phyloP scores from a whole-genome alignment of 1,140 invertebrate species.

The Epicauta chinensis region DNA sequence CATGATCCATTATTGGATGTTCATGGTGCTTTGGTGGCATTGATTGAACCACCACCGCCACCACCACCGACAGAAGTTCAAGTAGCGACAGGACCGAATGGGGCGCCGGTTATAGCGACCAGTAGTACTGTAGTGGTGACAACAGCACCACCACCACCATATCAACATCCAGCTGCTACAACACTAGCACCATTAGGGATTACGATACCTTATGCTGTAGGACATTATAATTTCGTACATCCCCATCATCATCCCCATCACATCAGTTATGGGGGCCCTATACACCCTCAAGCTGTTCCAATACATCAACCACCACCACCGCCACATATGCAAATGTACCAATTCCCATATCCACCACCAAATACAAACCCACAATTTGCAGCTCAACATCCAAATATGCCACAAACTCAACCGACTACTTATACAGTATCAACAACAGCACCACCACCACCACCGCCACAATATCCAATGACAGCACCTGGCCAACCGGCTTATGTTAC shows the following conservation, averaged over 20 bases:
- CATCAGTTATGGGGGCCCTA: constrained; percentile 46
- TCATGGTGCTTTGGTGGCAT: constrained; percentile 45
- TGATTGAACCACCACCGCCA: constrained; percentile 48
- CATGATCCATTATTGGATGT: constrained; percentile 51
- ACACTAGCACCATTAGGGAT: constrained; percentile 49
- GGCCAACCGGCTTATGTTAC: background rate
- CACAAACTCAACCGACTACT: constrained; percentile 16
- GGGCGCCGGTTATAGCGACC: constrained; percentile 21
- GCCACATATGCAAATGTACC: constrained; percentile 51
- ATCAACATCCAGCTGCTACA: constrained; percentile 45
- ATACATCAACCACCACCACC: constrained; percentile 50
- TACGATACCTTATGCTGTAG: constrained; percentile 53
- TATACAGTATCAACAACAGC: background rate
- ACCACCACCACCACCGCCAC: background rate
- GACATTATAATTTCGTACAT: constrained; percentile 49
- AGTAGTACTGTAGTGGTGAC: constrained; percentile 50
- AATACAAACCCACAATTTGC: constrained; percentile 20
- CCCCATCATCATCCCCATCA: constrained; percentile 47
- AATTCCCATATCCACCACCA: constrained; percentile 39
- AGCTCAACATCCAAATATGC: constrained; percentile 17
- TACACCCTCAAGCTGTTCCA: constrained; percentile 53
- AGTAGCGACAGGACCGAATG: constrained; percentile 26
- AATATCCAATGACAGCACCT: background rate
- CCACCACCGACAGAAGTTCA: constrained; percentile 43
- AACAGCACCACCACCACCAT: constrained; percentile 50